Conservation (phyloP, 2,888 invertebrate species). For the Sisyra terminalis region DNA sequence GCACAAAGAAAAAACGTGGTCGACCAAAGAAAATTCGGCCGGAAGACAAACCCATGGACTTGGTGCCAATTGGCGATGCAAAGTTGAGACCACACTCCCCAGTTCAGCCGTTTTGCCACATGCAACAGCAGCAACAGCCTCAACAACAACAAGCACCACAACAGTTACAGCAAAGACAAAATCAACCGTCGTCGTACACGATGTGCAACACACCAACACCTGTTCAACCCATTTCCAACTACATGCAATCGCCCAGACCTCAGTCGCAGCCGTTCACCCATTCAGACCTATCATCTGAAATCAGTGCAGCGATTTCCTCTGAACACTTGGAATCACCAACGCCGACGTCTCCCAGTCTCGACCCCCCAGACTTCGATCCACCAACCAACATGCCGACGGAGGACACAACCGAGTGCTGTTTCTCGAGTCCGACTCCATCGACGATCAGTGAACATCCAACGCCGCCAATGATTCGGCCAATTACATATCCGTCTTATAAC, state of each 20-base stretch:
- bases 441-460: constrained; percentile 15
- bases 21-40: constrained; percentile 73
- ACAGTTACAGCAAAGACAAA: background rate
- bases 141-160: background rate
- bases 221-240: background rate
- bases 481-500: constrained; percentile 20
- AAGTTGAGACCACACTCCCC: constrained; percentile 31
- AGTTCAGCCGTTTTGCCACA: constrained; percentile 21
- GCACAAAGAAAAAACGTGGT: constrained; percentile 75
- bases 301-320: constrained; percentile 60
- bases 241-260: constrained; percentile 21
- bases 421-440: constrained; percentile 29
- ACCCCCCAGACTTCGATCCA: constrained; percentile 60
- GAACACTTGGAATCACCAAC: constrained; percentile 48
- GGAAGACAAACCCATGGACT: constrained; percentile 33
- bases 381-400: constrained; percentile 37
- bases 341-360: constrained; percentile 48
- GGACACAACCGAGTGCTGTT: constrained; percentile 27
- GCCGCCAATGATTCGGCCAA: constrained; percentile 16
- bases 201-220: background rate
- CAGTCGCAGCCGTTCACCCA: constrained; percentile 42
- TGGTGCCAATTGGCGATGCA: constrained; percentile 30
- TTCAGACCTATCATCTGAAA: constrained; percentile 59
- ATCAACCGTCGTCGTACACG: background rate
- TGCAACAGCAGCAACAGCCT: constrained; percentile 21